These are phyloP conservation scores for Pheosia gnoma DNA, from an alignment of 2,888 invertebrate genomes.

Conservation along the genomic window DNA sequence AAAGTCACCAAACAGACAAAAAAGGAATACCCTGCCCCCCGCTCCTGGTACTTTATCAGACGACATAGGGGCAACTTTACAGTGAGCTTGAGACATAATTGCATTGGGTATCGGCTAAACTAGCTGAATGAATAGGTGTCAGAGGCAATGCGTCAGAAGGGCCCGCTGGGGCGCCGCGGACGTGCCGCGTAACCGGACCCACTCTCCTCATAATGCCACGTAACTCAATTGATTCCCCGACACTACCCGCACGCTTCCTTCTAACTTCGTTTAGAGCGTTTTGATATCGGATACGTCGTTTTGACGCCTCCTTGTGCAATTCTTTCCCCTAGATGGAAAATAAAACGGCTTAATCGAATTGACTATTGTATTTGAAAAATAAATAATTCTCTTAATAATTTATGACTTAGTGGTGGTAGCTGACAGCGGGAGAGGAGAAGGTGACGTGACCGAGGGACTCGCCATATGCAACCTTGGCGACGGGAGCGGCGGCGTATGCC, in stretches of 20 bases:
- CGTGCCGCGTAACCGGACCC: slow-evolving; percentile 78
- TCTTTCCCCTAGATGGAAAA: slow-evolving; percentile 58
- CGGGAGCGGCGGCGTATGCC: slow-evolving; percentile 38
- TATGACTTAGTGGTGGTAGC: slow-evolving; percentile 71
- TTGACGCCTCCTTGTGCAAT: slow-evolving; percentile 75
- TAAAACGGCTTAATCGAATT: slow-evolving; percentile 50
- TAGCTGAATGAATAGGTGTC: slow-evolving; percentile 78
- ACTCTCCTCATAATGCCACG: slow-evolving; percentile 78
- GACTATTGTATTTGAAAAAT: slow-evolving; percentile 39
- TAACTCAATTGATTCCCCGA: slow-evolving; percentile 83
- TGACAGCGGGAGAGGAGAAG: slow-evolving; percentile 67
- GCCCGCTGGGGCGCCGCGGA: slow-evolving; percentile 59
- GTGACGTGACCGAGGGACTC: slow-evolving; percentile 56
- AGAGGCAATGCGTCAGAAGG: slow-evolving; percentile 73
- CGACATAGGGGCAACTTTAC: slow-evolving; percentile 35
- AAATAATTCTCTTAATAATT: slow-evolving; percentile 57
- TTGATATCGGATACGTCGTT: slow-evolving; percentile 82
- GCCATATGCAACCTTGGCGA: slow-evolving; percentile 43
- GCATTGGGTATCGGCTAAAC: slow-evolving; percentile 55
- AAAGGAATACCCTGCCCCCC: slow-evolving; percentile 40
- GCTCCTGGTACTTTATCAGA: slow-evolving; percentile 22
- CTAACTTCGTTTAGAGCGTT: slow-evolving; percentile 82
- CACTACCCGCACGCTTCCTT: slow-evolving; percentile 80
- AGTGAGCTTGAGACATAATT: slow-evolving; percentile 39
- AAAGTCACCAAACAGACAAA: slow-evolving; percentile 25